phyloP scores from a whole-genome alignment of 2,113 vertebrate genomes.

The Emydocephalus ijimae region DNA sequence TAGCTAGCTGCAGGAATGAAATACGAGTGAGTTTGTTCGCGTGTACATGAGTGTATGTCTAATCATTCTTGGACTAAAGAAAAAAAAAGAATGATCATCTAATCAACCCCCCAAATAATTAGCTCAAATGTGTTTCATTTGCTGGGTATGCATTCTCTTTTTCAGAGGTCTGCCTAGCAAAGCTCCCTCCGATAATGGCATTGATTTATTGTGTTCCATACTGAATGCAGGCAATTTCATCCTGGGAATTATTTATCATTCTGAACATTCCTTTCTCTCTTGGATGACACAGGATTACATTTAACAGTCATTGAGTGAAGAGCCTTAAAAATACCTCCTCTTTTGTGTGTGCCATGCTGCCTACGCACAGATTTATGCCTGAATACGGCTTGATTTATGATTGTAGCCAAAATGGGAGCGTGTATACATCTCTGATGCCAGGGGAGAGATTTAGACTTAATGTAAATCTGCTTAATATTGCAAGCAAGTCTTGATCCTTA shows the following conservation, averaged over 20 bases:
- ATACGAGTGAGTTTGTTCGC: no score
- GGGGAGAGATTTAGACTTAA: slow-evolving; percentile 3
- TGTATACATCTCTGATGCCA: background rate
- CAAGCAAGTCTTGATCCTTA: background rate
- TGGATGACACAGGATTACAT: background rate
- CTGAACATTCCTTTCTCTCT: background rate
- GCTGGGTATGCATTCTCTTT: background rate
- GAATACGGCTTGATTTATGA: background rate
- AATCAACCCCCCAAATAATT: background rate
- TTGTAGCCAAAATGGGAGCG: background rate
- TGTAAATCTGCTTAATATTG: background rate
- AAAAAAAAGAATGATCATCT: background rate
- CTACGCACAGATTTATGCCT: background rate
- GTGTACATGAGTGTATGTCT: background rate
- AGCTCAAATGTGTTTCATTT: background rate
- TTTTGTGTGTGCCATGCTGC: background rate
- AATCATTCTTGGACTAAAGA: background rate
- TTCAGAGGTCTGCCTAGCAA: background rate
- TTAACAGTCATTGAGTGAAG: background rate
- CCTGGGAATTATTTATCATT: slow-evolving; percentile 14
- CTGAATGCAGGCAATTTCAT: background rate
- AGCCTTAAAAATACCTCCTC: background rate
- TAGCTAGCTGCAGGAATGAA: background rate
- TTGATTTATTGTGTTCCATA: background rate
- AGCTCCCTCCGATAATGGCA: background rate